Percentiles rank a stretch among this genome's conserved stretches.
Evolutionary conservation across 2,888 invertebrate genomes (phyloP).

Genomic region (Leptinotarsa tumamoca): DNA sequence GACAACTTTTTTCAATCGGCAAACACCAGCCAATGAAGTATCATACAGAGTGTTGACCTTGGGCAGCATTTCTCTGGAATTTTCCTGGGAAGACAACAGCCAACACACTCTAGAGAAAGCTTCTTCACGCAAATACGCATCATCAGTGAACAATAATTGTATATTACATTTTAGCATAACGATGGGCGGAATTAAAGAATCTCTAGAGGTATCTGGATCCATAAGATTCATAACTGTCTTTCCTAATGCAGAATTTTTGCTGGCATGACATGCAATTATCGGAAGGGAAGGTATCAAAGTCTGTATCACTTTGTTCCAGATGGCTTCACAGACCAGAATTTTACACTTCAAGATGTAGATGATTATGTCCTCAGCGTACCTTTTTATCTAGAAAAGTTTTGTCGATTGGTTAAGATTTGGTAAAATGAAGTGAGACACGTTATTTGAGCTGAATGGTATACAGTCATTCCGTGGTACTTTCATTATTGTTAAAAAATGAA

Average conservation of each 20-base stretch:
- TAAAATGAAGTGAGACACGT: too few relatives aligned
- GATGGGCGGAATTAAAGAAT: conserved; percentile 70
- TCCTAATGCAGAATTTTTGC: conserved; percentile 69
- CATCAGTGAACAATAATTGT: conserved; percentile 66
- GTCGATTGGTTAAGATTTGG: neutral
- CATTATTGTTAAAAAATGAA: too few relatives aligned
- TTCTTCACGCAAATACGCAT: conserved; percentile 66
- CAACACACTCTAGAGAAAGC: conserved; percentile 69
- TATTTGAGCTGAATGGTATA: too few relatives aligned
- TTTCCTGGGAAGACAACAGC: conserved; percentile 67
- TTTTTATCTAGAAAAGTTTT: conserved; percentile 67
- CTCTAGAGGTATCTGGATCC: conserved; percentile 73
- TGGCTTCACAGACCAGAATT: conserved; percentile 71
- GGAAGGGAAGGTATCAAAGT: conserved; percentile 73
- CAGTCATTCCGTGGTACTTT: too few relatives aligned
- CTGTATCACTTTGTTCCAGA: conserved; percentile 74
- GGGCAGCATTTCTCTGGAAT: conserved; percentile 66
- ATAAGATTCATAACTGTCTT: conserved; percentile 74
- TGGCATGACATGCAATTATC: conserved; percentile 72
- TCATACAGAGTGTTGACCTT: conserved; percentile 67
- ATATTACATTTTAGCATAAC: conserved; percentile 70
- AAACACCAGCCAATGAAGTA: conserved; percentile 66
- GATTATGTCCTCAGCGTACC: conserved; percentile 73
- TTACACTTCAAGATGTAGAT: conserved; percentile 75
- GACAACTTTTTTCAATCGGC: conserved; percentile 60